Evolutionary conservation across 2,113 vertebrate genomes (phyloP), one percentile per base, ranked within the genome.

Genomic region (Eolophus roseicapilla): DNA sequence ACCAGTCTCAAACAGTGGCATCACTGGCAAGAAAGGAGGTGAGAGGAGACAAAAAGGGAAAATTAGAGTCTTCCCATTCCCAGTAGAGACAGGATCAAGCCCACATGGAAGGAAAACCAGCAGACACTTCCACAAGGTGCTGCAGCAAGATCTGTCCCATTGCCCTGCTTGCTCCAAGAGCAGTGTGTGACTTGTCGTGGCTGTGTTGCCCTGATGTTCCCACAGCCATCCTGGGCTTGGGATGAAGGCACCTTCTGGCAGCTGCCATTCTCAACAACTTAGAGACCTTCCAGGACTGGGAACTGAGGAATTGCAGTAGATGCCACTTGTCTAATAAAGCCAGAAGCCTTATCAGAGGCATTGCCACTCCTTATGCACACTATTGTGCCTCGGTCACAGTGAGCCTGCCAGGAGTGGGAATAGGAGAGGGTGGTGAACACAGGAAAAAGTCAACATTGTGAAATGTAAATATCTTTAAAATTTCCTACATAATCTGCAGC

Each of bases 171-270:
- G 8, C 16, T 88, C 35, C 74, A 57, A 71, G 37, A 78, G 12
- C n/a, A 79, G 29, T 0, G 0, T 27, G 27, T 35, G 10, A 28
- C 31, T 44, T n/a, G 6, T 11, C 2, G 3, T 1, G 9, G 33
- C 6, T 47, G 9, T 17, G 18, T 47, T 43, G 29, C 13, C 27
- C 39, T 43, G 17, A 25, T 3, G 3, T 62, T 76, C 52, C 52
- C 44, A 46, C 53, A 29, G 33, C 43, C 35, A 64, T 50, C 18
- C 29, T 1, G 1, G 31, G 24, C 17, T 80, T 2, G 4, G 20
- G 44, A 65, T 57, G 73, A 69, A 64, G 52, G 44, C 19, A 39
- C 11, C 71, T 69, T n/a, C 33, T 70, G 15, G 21, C 37, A 77
- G 47, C 20, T 75, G 41, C 24, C 70, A 50, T 17, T 76, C 35